A percentile compares a stretch with the other conserved stretches of the same genome.
phyloP scores from a whole-genome alignment of 2,797 vertebrate species.

The Acrossocheilus fasciatus region DNA sequence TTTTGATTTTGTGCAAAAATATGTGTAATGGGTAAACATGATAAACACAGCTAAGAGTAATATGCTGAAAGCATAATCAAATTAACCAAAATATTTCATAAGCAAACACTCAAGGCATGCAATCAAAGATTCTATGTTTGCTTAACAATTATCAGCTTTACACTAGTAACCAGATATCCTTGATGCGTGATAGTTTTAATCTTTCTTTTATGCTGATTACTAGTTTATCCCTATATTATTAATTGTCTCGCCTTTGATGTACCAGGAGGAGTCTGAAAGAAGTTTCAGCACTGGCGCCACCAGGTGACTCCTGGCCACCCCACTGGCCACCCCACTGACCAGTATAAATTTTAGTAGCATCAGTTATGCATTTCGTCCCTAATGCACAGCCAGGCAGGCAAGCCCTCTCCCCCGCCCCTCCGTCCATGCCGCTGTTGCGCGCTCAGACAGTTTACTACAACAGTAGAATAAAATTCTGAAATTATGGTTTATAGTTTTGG shows the following conservation, averaged over 20 bases:
- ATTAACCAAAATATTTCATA: neutral
- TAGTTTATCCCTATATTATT: slow-evolving; percentile 1
- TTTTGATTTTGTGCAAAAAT: neutral
- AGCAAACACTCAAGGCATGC: slow-evolving; percentile 8
- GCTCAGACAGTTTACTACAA: too few species aligned
- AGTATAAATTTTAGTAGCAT: too few species aligned
- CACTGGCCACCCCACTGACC: too few species aligned
- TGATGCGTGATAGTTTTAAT: neutral
- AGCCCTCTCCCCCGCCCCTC: too few species aligned
- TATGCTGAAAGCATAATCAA: neutral
- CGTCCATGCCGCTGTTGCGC: too few species aligned
- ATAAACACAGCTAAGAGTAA: neutral
- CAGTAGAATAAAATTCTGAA: too few species aligned
- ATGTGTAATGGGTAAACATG: neutral
- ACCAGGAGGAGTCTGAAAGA: neutral
- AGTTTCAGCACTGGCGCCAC: too few species aligned
- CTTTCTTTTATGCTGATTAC: neutral
- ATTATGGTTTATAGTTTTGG: too few species aligned
- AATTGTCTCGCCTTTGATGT: neutral
- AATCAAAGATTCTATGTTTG: neutral
- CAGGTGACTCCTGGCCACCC: too few species aligned
- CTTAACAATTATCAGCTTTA: slow-evolving; percentile 18
- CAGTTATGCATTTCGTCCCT: too few species aligned
- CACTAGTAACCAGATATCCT: neutral
- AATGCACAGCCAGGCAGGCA: too few species aligned